Evolutionary conservation across 1,140 invertebrate species (phyloP).

Genomic region (Hyposmocoma kahamanoa): DNA sequence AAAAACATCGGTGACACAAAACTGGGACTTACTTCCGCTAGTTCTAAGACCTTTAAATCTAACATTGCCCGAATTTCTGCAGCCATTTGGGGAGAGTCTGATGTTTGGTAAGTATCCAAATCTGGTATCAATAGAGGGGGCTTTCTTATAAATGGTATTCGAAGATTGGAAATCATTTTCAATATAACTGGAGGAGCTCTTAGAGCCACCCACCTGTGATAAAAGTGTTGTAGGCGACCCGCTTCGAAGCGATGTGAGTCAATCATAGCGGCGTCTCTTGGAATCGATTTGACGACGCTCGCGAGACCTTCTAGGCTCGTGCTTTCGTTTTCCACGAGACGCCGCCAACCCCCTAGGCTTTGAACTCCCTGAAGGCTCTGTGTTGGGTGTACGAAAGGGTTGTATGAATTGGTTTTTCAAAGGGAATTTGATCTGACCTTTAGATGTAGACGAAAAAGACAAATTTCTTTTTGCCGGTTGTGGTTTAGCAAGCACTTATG

Average conservation of each 20-base stretch:
- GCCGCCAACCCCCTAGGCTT: too few relatives aligned
- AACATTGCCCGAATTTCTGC: background rate
- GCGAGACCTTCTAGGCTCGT: background rate
- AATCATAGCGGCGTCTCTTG: background rate
- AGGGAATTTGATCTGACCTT: background rate
- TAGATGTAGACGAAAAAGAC: background rate
- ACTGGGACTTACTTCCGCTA: background rate
- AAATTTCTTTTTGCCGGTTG: background rate
- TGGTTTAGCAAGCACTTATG: background rate
- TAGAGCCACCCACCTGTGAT: background rate
- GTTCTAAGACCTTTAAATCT: background rate
- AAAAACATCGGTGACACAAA: background rate
- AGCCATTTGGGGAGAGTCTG: background rate
- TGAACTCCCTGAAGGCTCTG: background rate
- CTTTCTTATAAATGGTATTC: background rate
- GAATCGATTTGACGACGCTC: background rate
- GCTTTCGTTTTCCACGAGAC: background rate
- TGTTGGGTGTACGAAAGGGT: background rate
- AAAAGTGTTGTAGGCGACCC: background rate
- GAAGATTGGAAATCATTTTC: background rate
- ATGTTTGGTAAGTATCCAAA: background rate
- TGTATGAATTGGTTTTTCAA: background rate
- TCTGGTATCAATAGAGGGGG: background rate
- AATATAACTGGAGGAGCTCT: background rate
- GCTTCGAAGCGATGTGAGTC: background rate